Base-by-base conservation (phyloP, 2,888 invertebrate species). In the Chesias legatella region DNA sequence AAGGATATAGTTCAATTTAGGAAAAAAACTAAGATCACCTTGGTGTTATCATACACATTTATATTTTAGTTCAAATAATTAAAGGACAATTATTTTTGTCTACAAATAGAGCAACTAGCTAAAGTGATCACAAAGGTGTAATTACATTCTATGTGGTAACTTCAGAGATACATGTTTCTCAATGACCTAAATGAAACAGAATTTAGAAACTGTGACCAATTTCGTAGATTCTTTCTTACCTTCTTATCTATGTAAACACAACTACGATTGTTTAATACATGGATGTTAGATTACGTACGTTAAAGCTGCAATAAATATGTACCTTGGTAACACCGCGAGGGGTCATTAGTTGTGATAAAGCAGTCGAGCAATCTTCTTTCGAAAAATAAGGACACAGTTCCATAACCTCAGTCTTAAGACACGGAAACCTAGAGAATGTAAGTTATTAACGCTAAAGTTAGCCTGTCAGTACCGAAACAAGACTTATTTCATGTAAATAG, bases 391-490 rank as follows among this genome's bases (percentile, higher is more conserved):
- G 68, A 74, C 78, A 79, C 66, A 70, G 70, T 74, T 80, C 84
- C 85, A 84, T 88, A 86, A 88, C 88, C 88, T 86, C 79, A 79
- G 82, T 59, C 67, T 72, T 70, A 73, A 61, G 60, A 65, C 71
- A 72, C 63, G 73, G 70, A 75, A 71, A 83, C 81, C 84, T 85
- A 78, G 35, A 70, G 78, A 79, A 79, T 74, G 68, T 58, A 55
- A 58, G 60, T 55, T 68, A 65, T 68, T 73, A 69, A 63, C 60
- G 53, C 43, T 56, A 52, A 51, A 53, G 54, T 48, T 50, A 58
- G 30, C 54, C 52, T 60, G 69, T 49, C 33, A 56, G 57, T 47
- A 36, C 46, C 30, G 48, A 64, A 63, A 65, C 54, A 38, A 53
- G 48, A 45, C 35, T 56, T 60, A 67, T 54, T 76, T 65, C 33